Conservation (phyloP, 2,113 vertebrate genomes). For the Galemys pyrenaicus region DNA sequence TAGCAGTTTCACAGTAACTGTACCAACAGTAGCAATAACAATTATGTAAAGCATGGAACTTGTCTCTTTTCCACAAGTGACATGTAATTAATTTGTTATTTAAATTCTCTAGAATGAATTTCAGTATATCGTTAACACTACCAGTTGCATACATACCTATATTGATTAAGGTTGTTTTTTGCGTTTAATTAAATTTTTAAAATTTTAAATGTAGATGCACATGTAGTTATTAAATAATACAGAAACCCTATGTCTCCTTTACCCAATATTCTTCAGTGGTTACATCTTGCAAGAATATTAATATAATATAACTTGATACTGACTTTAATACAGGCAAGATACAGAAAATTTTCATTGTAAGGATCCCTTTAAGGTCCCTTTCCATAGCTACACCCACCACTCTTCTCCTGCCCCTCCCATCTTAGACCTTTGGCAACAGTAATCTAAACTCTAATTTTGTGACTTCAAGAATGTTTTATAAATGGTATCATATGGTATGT, state of each 20-base stretch:
- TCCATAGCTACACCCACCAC: not conserved
- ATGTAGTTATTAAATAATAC: conserved; percentile 13
- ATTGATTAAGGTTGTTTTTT: not conserved
- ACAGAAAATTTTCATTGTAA: conserved; percentile 7
- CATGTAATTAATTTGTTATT: not conserved
- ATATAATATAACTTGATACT: not conserved
- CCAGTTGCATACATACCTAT: not conserved
- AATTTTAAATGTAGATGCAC: not conserved
- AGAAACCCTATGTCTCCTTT: not conserved
- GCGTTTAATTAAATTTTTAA: not conserved
- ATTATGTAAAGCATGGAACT: conserved; percentile 27
- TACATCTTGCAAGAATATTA: not conserved
- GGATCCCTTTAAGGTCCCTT: not conserved
- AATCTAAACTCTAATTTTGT: not conserved
- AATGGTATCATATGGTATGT: not conserved
- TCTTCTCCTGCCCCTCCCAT: not conserved
- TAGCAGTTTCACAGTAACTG: not conserved
- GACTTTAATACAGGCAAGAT: not conserved
- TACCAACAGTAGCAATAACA: not conserved
- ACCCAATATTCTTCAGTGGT: not conserved
- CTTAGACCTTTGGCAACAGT: not conserved
- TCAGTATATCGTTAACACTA: not conserved
- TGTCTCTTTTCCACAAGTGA: not conserved
- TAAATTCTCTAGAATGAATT: conserved; percentile 49
- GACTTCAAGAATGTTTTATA: not conserved